phyloP scores from a whole-genome alignment of 1,140 invertebrate species.

The Heterodera carotae region DNA sequence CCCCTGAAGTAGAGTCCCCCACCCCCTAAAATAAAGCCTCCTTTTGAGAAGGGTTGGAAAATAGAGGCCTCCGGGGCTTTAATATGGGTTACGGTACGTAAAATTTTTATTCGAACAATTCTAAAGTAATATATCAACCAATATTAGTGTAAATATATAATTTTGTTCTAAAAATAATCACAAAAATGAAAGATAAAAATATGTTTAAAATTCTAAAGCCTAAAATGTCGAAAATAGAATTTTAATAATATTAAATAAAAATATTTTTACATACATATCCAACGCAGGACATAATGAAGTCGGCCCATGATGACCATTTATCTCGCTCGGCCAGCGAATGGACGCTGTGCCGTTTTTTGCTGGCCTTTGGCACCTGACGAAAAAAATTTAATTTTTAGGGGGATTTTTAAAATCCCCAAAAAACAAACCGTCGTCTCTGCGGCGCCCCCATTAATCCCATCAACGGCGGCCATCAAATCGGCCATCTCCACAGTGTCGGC shows the following conservation, averaged over 20 bases:
- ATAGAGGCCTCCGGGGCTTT: too few species aligned
- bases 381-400: neutral
- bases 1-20: too few species aligned
- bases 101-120: too few species aligned
- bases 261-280: slow-evolving; percentile 69
- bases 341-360: slow-evolving; percentile 10
- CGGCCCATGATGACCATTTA: slow-evolving; percentile 68
- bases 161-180: neutral
- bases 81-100: too few species aligned
- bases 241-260: neutral
- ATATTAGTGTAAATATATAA: neutral
- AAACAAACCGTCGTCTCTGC: neutral
- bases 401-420: neutral
- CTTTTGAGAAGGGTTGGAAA: too few species aligned
- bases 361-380: neutral
- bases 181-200: neutral
- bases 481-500: neutral
- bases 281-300: slow-evolving; percentile 81
- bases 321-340: slow-evolving; percentile 37
- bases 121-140: too few species aligned
- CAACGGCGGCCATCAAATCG: neutral
- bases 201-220: neutral
- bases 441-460: neutral
- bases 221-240: neutral
- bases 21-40: too few species aligned